Evolutionary conservation across 2,888 invertebrate genomes (phyloP), one percentile per base, ranked within the genome.

Genomic region (Parelbella ahira): DNA sequence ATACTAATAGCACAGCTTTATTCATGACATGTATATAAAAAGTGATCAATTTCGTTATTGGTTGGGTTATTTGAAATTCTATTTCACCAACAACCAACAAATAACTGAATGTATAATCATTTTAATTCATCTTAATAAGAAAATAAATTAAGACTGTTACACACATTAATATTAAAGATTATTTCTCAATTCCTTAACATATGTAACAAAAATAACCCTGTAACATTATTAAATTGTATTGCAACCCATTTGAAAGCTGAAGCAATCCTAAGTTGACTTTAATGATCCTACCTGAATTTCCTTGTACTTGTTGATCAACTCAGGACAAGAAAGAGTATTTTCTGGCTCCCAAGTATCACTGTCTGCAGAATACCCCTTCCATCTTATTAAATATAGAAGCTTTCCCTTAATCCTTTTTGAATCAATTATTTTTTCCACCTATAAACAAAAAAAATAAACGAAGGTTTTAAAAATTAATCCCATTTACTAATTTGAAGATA

Each of bases 321-420:
- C 91, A 1, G 91, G 89, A 63, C 94, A 94, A 41, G 91, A 91
- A 0, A 94, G 67, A 4, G 92, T 92, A 23, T 89, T 88, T 53
- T 92, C 93, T 3, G 92, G 90, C 62, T 94, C 93, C 94, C 94
- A 94, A 0, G 93, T 92, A 59, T 94, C 93, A 48, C 88, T 89
- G 24, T 90, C 90, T 30, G 90, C 88, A 42, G 86, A 86, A 54
- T 93, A 94, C 0, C 94, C 94, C 62, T 93, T 94, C 94, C 94
- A 94, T 54, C 93, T 89, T 21, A 94, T 93, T 20, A 93, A 75
- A 63, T 91, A 94, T 58, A 91, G 91, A 1, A 90, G 77, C 36
- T 91, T 89, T 1, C 93, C 93, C 58, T 90, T 91, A 4, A 92
- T 89, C 29, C 87, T 89, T 64, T 93, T 93, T 5, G 93, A 90